Conservation (phyloP, 2,888 invertebrate genomes). For the Panopea generosa region DNA sequence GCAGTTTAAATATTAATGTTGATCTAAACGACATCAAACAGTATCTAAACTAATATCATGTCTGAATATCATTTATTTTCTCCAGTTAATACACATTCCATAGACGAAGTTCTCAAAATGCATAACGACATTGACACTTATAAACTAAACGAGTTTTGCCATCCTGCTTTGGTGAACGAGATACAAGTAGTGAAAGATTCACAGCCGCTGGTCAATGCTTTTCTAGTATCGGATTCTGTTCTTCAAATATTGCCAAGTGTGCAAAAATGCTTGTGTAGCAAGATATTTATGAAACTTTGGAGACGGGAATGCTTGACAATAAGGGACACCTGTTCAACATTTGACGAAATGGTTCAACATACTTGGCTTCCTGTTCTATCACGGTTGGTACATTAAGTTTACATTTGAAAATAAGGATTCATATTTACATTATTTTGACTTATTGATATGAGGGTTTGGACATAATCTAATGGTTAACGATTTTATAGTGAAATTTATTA, state of each 20-base stretch:
- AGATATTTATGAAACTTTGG: constrained; percentile 31
- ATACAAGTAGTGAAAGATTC: constrained; percentile 1
- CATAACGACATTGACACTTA: constrained; percentile 17
- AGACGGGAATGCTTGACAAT: constrained; percentile 6
- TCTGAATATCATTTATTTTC: neutral
- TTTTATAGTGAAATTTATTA: too few relatives aligned
- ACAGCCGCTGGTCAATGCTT: constrained; percentile 12
- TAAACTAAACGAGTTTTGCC: constrained; percentile 31
- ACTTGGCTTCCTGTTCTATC: constrained; percentile 16
- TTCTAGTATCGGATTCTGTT: constrained; percentile 15
- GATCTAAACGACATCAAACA: too few relatives aligned
- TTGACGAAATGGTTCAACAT: constrained; percentile 8
- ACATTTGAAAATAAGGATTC: neutral
- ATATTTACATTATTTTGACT: too few relatives aligned
- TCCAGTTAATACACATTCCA: constrained; percentile 14
- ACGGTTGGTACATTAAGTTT: constrained; percentile 3
- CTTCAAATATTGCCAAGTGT: constrained; percentile 11
- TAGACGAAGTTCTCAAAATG: constrained; percentile 30
- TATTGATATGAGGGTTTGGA: too few relatives aligned
- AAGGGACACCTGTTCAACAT: neutral
- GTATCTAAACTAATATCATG: neutral
- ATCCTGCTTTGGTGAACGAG: constrained; percentile 15
- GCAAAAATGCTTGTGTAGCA: constrained; percentile 14
- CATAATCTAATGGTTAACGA: too few relatives aligned
- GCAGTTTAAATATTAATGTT: too few relatives aligned